Evolutionary conservation across 2,888 invertebrate genomes (phyloP).

Genomic region (Acanthosoma haemorrhoidale): DNA sequence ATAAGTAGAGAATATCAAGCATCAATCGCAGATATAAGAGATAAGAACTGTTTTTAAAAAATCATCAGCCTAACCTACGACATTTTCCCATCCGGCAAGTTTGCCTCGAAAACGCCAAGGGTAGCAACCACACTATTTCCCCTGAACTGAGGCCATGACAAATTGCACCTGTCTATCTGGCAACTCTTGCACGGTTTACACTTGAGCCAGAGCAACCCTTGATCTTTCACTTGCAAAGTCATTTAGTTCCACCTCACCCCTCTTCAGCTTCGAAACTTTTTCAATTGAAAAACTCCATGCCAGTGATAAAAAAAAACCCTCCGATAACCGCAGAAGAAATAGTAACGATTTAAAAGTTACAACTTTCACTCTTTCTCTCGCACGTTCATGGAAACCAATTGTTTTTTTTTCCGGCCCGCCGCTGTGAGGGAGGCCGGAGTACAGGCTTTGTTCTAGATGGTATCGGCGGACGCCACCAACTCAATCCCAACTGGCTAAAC

Average conservation of each 20-base stretch:
- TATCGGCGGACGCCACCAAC: constrained; percentile 7
- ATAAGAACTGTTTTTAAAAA: too few relatives aligned
- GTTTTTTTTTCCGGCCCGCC: constrained; percentile 9
- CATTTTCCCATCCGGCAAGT: too few relatives aligned
- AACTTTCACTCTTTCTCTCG: background rate
- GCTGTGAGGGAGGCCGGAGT: background rate
- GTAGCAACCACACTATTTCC: too few relatives aligned
- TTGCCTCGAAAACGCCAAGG: too few relatives aligned
- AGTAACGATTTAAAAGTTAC: constrained; percentile 16
- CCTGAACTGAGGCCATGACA: background rate
- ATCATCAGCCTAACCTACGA: too few relatives aligned
- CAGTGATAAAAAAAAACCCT: background rate
- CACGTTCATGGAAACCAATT: constrained; percentile 2
- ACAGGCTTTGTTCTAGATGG: background rate
- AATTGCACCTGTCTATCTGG: background rate
- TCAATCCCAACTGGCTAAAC: constrained; percentile 24
- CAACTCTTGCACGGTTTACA: background rate
- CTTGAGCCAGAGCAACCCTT: too few relatives aligned
- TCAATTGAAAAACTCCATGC: constrained; percentile 6
- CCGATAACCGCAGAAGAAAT: background rate
- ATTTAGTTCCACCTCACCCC: too few relatives aligned
- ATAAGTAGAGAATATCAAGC: too few relatives aligned
- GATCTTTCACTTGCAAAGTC: background rate
- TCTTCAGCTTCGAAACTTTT: constrained; percentile 15
- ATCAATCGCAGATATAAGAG: too few relatives aligned